Conservation (phyloP, 92 coral and sea anemone genomes). For the Hydrozoanthus gracilis region DNA sequence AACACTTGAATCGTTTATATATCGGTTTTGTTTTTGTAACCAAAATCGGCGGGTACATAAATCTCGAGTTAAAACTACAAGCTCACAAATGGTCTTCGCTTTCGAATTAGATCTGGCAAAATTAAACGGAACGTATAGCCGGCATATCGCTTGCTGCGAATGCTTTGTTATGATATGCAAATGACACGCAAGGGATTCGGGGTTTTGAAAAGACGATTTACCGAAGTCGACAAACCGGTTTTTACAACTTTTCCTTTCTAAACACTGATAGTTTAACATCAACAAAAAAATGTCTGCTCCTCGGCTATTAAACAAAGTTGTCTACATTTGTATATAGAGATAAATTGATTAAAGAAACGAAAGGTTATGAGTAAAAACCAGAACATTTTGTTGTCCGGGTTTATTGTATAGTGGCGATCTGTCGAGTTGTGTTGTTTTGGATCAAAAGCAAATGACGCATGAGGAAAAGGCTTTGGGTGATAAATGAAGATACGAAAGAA, state of each 20-base stretch:
- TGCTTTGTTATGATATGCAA: conserved; percentile 38
- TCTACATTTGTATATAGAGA: background rate
- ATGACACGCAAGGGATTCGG: background rate
- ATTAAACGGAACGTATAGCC: background rate
- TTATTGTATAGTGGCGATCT: too few species aligned
- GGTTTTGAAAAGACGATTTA: background rate
- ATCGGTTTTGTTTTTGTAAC: too few species aligned
- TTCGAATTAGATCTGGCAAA: background rate
- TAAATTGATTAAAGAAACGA: background rate
- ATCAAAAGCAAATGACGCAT: conserved; percentile 14
- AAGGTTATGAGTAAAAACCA: background rate
- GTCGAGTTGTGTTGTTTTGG: background rate
- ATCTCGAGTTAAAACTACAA: too few species aligned
- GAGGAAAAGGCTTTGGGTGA: background rate
- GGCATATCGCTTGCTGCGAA: background rate
- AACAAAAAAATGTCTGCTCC: background rate
- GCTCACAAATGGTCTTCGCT: too few species aligned
- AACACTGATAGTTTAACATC: background rate
- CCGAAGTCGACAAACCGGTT: conserved; percentile 33
- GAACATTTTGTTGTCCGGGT: background rate
- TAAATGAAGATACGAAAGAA: background rate
- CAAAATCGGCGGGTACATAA: too few species aligned
- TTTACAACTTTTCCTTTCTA: background rate
- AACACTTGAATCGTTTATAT: too few species aligned
- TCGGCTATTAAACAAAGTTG: background rate